phyloP scores from a whole-genome alignment of 2,797 vertebrate genomes.

The Scleropages formosus region DNA sequence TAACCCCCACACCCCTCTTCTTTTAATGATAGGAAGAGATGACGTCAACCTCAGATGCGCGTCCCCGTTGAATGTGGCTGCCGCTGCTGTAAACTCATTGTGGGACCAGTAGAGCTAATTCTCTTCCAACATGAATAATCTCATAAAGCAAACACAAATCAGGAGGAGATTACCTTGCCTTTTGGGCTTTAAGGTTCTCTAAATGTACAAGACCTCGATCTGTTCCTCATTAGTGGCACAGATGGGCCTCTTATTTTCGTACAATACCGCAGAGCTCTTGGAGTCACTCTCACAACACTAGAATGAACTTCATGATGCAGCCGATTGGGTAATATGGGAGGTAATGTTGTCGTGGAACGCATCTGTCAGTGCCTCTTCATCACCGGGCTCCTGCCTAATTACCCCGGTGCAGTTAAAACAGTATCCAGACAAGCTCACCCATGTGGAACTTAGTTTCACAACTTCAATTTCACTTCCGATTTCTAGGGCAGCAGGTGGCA shows the following conservation, averaged over 20 bases:
- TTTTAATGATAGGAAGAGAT: too few relatives aligned
- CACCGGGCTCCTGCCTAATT: background rate
- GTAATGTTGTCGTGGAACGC: background rate
- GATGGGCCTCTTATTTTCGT: conserved; percentile 17
- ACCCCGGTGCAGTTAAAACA: background rate
- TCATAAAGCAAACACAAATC: background rate
- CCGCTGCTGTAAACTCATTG: too few relatives aligned
- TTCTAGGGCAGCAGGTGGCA: too few relatives aligned
- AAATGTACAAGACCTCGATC: background rate
- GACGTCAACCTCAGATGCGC: too few relatives aligned
- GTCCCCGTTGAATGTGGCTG: too few relatives aligned
- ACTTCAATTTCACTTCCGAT: too few relatives aligned
- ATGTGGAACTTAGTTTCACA: background rate
- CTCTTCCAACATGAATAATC: background rate
- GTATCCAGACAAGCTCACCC: background rate
- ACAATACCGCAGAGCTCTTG: conserved; percentile 18
- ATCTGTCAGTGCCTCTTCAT: background rate
- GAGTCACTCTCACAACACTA: background rate
- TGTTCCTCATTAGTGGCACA: background rate
- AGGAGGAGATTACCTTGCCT: conserved; percentile 1
- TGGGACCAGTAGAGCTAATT: background rate
- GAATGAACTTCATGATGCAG: background rate
- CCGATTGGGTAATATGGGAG: background rate
- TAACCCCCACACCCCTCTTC: too few relatives aligned
- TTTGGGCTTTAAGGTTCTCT: background rate